Evolutionary conservation across 2,797 vertebrate species (phyloP).

Genomic region (Zenarchopterus dispar): DNA sequence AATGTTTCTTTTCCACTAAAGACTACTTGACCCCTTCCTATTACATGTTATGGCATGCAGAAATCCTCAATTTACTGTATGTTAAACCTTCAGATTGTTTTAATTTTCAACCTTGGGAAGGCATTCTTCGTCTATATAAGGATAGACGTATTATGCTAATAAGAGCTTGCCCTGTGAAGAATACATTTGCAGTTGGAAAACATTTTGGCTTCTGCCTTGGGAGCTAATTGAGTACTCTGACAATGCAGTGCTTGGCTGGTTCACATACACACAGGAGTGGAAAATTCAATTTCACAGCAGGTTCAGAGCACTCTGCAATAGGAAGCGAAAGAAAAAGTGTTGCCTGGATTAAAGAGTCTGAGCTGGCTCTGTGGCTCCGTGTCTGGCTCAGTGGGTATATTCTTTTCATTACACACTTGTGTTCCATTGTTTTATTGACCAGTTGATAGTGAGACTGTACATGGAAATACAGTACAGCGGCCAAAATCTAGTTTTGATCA

Average conservation of each 20-base stretch:
- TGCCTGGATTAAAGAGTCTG: constrained; percentile 73
- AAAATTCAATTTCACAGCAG: constrained; percentile 83
- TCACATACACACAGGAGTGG: constrained; percentile 75
- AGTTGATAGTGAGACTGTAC: constrained; percentile 57
- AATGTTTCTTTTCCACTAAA: constrained; percentile 39
- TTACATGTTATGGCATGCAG: constrained; percentile 44
- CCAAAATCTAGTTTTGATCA: constrained; percentile 10
- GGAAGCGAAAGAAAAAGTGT: constrained; percentile 59
- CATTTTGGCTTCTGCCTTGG: constrained; percentile 80
- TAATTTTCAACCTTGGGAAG: constrained; percentile 64
- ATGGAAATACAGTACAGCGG: constrained; percentile 38
- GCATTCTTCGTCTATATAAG: constrained; percentile 60
- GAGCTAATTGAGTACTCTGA: constrained; percentile 82
- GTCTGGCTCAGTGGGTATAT: constrained; percentile 71
- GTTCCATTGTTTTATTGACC: constrained; percentile 75
- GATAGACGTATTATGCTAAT: constrained; percentile 76
- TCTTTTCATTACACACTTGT: constrained; percentile 64
- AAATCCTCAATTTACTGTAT: constrained; percentile 20
- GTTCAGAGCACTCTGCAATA: constrained; percentile 71
- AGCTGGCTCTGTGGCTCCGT: constrained; percentile 61
- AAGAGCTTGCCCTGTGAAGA: constrained; percentile 74
- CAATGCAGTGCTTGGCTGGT: constrained; percentile 79
- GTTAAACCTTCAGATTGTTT: constrained; percentile 54
- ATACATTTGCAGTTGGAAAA: constrained; percentile 81
- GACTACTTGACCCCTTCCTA: constrained; percentile 30